Evolutionary conservation across 2,888 invertebrate genomes (phyloP).

Genomic region (Sabatieria punctata): DNA sequence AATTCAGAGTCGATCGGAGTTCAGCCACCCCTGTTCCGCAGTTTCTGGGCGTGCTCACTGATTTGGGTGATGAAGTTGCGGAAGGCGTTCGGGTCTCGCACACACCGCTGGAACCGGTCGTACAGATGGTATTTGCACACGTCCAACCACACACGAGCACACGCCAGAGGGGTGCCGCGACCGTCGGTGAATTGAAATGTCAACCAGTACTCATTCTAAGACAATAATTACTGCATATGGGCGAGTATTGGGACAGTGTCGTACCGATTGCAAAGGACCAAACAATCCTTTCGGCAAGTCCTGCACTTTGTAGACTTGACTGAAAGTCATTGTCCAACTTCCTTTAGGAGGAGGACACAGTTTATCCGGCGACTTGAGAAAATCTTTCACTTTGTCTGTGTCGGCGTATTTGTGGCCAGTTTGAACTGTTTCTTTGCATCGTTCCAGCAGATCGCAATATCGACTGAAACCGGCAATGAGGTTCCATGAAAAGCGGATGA

Average conservation of each 20-base stretch:
- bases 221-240: not conserved
- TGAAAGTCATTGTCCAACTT: conserved; percentile 30
- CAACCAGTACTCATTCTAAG: conserved; percentile 31
- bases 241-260: too few relatives aligned
- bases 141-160: conserved; percentile 28
- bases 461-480: conserved; percentile 17
- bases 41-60: conserved; percentile 6
- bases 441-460: conserved; percentile 30
- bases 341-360: conserved; percentile 20
- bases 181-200: conserved; percentile 31
- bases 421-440: conserved; percentile 28
- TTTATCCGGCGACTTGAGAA: conserved; percentile 20
- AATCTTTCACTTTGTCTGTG: conserved; percentile 23
- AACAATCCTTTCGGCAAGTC: conserved; percentile 30
- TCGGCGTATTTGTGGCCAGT: conserved; percentile 29
- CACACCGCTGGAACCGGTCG: conserved; percentile 13
- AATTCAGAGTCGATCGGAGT: too few relatives aligned
- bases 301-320: conserved; percentile 28
- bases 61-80: conserved; percentile 30
- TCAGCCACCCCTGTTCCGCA: not conserved
- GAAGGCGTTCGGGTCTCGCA: conserved; percentile 30
- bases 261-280: conserved; percentile 30
- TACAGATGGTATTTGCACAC: conserved; percentile 28
- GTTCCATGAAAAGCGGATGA: not conserved
- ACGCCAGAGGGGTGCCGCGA: conserved; percentile 24